phyloP scores from a whole-genome alignment of 2,113 vertebrate genomes.

The Brienomyrus brachyistius region DNA sequence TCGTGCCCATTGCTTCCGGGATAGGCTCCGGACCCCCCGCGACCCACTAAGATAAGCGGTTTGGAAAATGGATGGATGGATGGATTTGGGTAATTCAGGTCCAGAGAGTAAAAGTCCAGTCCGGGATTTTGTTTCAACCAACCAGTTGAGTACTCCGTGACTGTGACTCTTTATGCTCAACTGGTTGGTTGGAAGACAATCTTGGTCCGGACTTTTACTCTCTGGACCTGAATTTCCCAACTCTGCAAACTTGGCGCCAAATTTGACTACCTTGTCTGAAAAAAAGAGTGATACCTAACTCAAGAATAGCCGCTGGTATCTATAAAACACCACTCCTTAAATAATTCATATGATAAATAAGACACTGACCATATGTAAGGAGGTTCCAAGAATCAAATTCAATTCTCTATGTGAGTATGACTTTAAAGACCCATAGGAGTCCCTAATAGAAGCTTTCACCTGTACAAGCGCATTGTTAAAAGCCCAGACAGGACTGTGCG shows the following conservation, averaged over 20 bases:
- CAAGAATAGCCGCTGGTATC: background rate
- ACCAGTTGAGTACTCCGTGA: too few species aligned
- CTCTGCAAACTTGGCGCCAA: background rate
- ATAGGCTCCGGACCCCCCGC: too few species aligned
- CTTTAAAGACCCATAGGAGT: slow-evolving; percentile 10
- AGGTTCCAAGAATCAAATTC: background rate
- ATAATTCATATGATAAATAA: slow-evolving; percentile 16
- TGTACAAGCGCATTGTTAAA: slow-evolving; percentile 14
- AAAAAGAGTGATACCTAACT: background rate
- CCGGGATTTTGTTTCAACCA: too few species aligned
- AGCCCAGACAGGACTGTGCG: background rate
- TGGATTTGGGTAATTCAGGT: too few species aligned
- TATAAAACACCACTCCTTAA: background rate
- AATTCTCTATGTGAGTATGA: background rate
- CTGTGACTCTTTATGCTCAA: too few species aligned
- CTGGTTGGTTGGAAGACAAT: too few species aligned
- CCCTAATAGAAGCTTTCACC: slow-evolving; percentile 8
- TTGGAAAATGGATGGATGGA: too few species aligned
- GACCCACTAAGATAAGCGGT: too few species aligned
- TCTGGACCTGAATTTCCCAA: too few species aligned
- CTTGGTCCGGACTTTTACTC: too few species aligned
- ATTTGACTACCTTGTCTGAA: background rate
- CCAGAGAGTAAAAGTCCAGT: too few species aligned
- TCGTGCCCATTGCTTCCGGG: too few species aligned
- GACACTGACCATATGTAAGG: background rate